Evolutionary conservation across 2,888 invertebrate genomes (phyloP).

Genomic region (Stictocephala bisonia): DNA sequence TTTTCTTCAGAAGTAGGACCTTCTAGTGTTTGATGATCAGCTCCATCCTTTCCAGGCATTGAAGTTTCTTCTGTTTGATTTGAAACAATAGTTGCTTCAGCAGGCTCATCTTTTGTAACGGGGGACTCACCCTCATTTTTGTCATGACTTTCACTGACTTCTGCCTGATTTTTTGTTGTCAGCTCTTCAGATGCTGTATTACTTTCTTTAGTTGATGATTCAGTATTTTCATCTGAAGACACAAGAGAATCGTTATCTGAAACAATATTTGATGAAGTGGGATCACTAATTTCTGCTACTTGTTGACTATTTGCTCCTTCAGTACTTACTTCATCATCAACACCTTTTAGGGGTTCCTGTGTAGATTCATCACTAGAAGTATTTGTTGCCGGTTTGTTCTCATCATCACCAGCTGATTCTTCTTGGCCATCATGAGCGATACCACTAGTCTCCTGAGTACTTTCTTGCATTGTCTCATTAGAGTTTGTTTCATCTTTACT

Average conservation of each 20-base stretch:
- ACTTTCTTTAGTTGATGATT: too few species aligned
- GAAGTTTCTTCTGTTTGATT: background rate
- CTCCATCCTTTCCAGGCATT: background rate
- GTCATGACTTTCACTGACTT: background rate
- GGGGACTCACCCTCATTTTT: background rate
- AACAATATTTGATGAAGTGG: slow-evolving; percentile 49
- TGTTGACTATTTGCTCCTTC: slow-evolving; percentile 43
- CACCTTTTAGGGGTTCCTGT: background rate
- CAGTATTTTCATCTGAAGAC: too few species aligned
- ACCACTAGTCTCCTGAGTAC: too few species aligned
- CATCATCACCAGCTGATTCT: background rate
- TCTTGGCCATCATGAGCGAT: background rate
- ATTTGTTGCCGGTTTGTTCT: too few species aligned
- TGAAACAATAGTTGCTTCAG: background rate
- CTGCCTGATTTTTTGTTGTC: background rate
- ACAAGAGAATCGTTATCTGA: background rate
- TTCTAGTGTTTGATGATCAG: background rate
- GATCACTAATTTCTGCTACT: slow-evolving; percentile 49
- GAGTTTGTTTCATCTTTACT: too few species aligned
- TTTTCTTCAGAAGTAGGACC: background rate
- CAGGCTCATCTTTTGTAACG: background rate
- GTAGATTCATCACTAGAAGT: too few species aligned
- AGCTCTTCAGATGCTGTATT: background rate
- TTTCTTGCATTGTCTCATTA: too few species aligned
- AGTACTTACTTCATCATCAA: slow-evolving; percentile 43